Conservation (phyloP, 2,888 invertebrate genomes). For the Automeris io region DNA sequence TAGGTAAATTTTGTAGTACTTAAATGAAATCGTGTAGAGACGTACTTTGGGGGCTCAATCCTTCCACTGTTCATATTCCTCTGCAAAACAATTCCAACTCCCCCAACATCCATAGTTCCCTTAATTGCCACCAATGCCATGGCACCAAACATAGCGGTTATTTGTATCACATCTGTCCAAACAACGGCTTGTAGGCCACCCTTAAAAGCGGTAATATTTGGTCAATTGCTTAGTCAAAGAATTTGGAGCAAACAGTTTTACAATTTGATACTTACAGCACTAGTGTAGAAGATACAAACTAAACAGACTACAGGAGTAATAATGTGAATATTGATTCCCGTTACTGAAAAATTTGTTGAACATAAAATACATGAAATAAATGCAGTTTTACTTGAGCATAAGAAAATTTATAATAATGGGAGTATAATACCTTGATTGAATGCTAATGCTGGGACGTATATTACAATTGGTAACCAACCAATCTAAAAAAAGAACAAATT, state of each 20-base stretch:
- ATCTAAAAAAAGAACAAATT: conserved; percentile 60
- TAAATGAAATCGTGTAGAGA: too few species aligned
- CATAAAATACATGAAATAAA: background rate
- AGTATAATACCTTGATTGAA: conserved; percentile 90
- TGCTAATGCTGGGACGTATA: conserved; percentile 86
- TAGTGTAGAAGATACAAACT: conserved; percentile 92
- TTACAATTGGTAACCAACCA: conserved; percentile 86
- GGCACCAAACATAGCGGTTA: conserved; percentile 84
- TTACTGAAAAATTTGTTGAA: conserved; percentile 72
- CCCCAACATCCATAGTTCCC: conserved; percentile 85
- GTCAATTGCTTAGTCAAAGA: background rate
- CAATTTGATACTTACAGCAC: conserved; percentile 78
- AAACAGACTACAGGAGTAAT: conserved; percentile 89
- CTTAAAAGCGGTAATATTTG: conserved; percentile 42
- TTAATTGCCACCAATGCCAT: conserved; percentile 84
- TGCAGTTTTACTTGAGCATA: too few species aligned
- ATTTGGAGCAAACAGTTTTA: background rate
- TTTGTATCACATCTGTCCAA: conserved; percentile 90
- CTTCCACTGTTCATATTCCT: conserved; percentile 82
- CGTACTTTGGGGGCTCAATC: conserved; percentile 83
- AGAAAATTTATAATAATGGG: conserved; percentile 4
- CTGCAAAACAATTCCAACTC: conserved; percentile 79
- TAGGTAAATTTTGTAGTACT: too few species aligned
- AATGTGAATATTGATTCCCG: conserved; percentile 87
- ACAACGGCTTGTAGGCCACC: conserved; percentile 89